A percentile compares a stretch with the other conserved stretches of the same genome.
These are phyloP conservation scores for Gnatocerus cornutus DNA, from an alignment of 2,888 invertebrate species.

Conservation along the genomic window DNA sequence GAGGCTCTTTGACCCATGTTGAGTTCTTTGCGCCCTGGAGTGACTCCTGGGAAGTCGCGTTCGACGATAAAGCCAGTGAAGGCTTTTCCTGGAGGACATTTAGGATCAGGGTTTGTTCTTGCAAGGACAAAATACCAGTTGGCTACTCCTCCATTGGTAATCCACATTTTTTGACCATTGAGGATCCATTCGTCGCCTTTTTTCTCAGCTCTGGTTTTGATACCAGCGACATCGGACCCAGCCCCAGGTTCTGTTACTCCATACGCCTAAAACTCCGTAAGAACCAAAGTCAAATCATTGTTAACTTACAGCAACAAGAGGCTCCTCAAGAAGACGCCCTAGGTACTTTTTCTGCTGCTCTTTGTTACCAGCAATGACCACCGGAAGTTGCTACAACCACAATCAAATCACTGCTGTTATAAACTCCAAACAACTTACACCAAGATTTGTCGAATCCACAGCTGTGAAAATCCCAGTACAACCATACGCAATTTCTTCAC, in stretches of 20 bases:
- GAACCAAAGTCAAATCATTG: not conserved
- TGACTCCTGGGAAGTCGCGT: slow-evolving; percentile 88
- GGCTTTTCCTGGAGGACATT: slow-evolving; percentile 88
- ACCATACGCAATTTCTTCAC: slow-evolving; percentile 93
- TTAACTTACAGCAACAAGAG: slow-evolving; percentile 83
- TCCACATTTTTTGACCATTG: slow-evolving; percentile 99
- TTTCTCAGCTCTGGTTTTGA: slow-evolving; percentile 89
- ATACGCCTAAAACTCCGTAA: slow-evolving; percentile 74
- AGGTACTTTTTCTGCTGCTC: slow-evolving; percentile 97
- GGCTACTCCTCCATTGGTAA: slow-evolving; percentile 97
- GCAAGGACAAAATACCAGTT: slow-evolving; percentile 98
- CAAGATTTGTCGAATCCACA: slow-evolving; percentile 75
- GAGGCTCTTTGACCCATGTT: slow-evolving; percentile 98
- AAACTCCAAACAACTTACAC: not conserved
- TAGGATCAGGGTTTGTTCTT: slow-evolving; percentile 93
- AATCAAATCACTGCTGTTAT: not conserved
- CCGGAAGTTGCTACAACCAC: slow-evolving; percentile 85
- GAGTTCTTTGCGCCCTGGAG: slow-evolving; percentile 93
- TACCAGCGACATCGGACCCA: slow-evolving; percentile 95
- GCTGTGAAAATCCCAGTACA: slow-evolving; percentile 95
- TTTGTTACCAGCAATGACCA: slow-evolving; percentile 86
- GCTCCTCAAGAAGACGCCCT: slow-evolving; percentile 91
- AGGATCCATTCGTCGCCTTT: slow-evolving; percentile 96
- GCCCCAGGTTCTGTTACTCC: slow-evolving; percentile 97
- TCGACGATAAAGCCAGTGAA: slow-evolving; percentile 99